phyloP scores from a whole-genome alignment of 2,113 vertebrate genomes.

The Micronycteris hirsuta region DNA sequence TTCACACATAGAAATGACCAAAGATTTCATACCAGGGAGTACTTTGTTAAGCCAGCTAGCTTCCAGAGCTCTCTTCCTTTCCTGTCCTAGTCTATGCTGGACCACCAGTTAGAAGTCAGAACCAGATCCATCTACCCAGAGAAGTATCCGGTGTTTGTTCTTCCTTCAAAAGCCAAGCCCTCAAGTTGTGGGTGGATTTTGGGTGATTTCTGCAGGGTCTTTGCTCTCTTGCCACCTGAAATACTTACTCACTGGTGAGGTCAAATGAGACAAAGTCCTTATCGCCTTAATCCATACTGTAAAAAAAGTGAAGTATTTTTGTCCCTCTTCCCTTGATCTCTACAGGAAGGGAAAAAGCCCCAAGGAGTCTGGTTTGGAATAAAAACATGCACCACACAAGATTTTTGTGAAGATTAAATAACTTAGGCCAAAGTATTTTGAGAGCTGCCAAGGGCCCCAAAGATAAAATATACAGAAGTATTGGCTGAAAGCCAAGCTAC shows the following conservation, averaged over 20 bases:
- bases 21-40: background rate
- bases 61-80: background rate
- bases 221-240: background rate
- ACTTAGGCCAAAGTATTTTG: background rate
- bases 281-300: background rate
- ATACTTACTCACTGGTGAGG: background rate
- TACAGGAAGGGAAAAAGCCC: background rate
- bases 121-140: background rate
- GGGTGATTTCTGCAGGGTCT: background rate
- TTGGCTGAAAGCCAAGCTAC: background rate
- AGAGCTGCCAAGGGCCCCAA: background rate
- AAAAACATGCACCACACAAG: background rate
- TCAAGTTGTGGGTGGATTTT: background rate
- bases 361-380: background rate
- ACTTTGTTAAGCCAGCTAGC: background rate
- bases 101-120: background rate
- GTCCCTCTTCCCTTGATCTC: background rate
- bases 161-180: background rate
- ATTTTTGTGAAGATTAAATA: conserved; percentile 38
- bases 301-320: background rate
- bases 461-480: background rate
- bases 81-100: background rate
- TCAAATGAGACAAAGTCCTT: background rate
- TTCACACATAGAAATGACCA: background rate
- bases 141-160: background rate